Conservation (phyloP, 2,888 invertebrate species). For the Drosophila seclusa region DNA sequence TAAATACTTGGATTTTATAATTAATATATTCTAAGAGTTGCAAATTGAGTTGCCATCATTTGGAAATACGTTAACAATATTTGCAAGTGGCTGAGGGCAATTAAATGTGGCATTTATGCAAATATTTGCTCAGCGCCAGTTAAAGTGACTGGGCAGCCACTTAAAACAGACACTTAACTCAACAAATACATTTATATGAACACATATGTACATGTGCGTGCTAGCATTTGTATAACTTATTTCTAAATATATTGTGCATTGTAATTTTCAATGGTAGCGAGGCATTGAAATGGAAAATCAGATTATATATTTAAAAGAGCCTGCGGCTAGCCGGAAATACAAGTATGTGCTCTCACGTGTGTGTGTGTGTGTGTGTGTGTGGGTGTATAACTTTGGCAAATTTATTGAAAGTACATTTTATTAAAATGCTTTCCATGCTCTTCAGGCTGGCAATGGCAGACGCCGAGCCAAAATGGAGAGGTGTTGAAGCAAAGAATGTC, state of each 20-base stretch:
- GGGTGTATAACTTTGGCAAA: slow-evolving; percentile 50
- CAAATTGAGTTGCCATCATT: slow-evolving; percentile 13
- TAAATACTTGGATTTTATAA: not conserved
- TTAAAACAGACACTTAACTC: slow-evolving; percentile 35
- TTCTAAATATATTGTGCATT: slow-evolving; percentile 22
- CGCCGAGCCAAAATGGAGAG: not conserved
- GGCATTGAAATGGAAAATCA: slow-evolving; percentile 74
- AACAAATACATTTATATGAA: slow-evolving; percentile 11
- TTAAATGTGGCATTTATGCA: slow-evolving; percentile 40
- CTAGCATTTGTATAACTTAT: not conserved
- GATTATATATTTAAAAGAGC: slow-evolving; percentile 77
- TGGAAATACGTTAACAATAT: slow-evolving; percentile 13
- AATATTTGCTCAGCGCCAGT: slow-evolving; percentile 24
- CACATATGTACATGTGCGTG: not conserved
- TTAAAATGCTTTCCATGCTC: slow-evolving; percentile 61
- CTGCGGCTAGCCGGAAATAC: slow-evolving; percentile 63
- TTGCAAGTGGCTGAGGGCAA: slow-evolving; percentile 43
- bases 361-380: not conserved
- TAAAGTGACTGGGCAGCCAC: slow-evolving; percentile 41
- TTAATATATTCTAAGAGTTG: not conserved
- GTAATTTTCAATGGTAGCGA: slow-evolving; percentile 52
- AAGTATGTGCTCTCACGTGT: slow-evolving; percentile 16
- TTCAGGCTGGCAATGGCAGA: slow-evolving; percentile 64
- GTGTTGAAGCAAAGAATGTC: slow-evolving; percentile 20
- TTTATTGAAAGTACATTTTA: slow-evolving; percentile 76